phyloP scores from a whole-genome alignment of 2,113 vertebrate species.

The Callopanchax toddi region DNA sequence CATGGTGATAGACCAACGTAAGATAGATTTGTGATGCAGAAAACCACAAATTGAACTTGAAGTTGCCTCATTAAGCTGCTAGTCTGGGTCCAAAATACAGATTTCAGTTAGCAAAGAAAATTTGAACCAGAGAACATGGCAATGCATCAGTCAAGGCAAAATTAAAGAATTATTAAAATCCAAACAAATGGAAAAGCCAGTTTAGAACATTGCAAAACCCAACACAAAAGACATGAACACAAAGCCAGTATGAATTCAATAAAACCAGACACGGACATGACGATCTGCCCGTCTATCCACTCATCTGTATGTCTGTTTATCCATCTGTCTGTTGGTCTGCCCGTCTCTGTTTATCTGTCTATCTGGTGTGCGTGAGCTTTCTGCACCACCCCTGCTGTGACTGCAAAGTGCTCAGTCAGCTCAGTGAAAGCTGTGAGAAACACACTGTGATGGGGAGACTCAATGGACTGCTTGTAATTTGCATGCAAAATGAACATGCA shows the following conservation, averaged over 20 bases:
- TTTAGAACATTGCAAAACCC: not conserved
- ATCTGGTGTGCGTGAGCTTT: not conserved
- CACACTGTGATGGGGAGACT: not conserved
- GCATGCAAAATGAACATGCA: not conserved
- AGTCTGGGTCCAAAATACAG: too few species aligned
- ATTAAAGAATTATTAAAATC: not conserved
- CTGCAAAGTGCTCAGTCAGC: constrained; percentile 1
- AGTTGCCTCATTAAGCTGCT: too few species aligned
- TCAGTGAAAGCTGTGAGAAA: constrained; percentile 1
- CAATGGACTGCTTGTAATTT: not conserved
- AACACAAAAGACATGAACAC: not conserved
- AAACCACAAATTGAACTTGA: too few species aligned
- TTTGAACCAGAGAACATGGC: not conserved
- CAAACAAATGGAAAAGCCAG: not conserved
- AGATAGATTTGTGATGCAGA: too few species aligned
- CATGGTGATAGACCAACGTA: too few species aligned
- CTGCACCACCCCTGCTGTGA: constrained; percentile 5
- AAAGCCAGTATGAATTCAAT: too few species aligned
- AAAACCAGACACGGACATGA: too few species aligned
- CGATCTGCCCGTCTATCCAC: too few species aligned
- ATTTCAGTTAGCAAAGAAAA: too few species aligned
- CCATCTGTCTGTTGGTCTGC: not conserved
- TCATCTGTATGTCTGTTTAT: too few species aligned
- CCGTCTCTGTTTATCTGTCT: constrained; percentile 1
- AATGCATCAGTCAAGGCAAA: not conserved